Percentiles rank a stretch among this genome's conserved stretches.
phyloP scores from a whole-genome alignment of 2,797 vertebrate species.

The Pachyuromys duprasi region DNA sequence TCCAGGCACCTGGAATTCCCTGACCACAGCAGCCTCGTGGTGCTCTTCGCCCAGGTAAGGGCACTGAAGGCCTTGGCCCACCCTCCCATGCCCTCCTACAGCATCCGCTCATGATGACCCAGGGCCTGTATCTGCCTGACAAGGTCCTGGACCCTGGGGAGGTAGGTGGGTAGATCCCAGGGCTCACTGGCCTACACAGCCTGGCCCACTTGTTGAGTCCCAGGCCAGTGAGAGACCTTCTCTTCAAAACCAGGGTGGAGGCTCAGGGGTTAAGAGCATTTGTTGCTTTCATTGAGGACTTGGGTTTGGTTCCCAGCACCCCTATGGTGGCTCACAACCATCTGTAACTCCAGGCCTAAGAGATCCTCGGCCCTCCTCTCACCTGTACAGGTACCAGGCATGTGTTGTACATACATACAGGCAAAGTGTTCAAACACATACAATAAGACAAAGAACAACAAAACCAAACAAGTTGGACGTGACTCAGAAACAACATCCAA shows the following conservation, averaged over 20 bases:
- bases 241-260: neutral
- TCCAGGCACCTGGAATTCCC: slow-evolving; percentile 95
- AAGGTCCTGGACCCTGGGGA: neutral
- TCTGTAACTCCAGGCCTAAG: neutral
- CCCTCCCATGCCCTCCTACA: too few species aligned
- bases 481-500: neutral
- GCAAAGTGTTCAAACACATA: too few species aligned
- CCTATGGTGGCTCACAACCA: neutral
- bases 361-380: neutral
- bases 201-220: neutral
- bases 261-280: neutral
- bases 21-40: slow-evolving; percentile 90
- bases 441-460: neutral
- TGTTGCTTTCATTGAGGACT: neutral
- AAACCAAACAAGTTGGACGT: neutral
- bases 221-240: neutral
- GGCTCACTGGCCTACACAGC: neutral
- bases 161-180: too few species aligned
- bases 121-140: neutral
- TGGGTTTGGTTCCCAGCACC: neutral
- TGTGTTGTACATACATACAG: neutral
- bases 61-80: too few species aligned
- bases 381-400: neutral
- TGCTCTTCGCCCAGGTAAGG: slow-evolving; percentile 95
- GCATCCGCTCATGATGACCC: neutral